These are phyloP conservation scores for Hybognathus amarus DNA, from an alignment of 2,797 vertebrate species.

Conservation along the genomic window DNA sequence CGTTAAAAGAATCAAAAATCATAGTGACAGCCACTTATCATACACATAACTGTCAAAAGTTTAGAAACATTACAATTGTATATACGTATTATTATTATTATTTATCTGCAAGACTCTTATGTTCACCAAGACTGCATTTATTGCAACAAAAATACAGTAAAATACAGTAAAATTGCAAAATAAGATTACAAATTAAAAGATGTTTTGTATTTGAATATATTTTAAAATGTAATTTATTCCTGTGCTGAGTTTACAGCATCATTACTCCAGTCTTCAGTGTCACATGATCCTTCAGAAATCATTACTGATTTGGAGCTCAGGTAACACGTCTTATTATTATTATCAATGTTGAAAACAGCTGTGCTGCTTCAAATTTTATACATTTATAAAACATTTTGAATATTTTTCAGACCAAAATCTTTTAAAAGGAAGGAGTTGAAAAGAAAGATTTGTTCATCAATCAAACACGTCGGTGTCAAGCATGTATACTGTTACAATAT, in stretches of 20 bases:
- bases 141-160: neutral
- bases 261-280: neutral
- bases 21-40: neutral
- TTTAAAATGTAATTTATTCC: too few species aligned
- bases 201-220: neutral
- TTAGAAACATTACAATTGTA: too few species aligned
- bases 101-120: too few species aligned
- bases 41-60: too few species aligned
- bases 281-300: neutral
- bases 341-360: neutral
- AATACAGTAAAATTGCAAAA: neutral
- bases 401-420: neutral
- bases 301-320: neutral
- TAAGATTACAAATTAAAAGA: neutral
- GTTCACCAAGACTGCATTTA: neutral
- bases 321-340: neutral
- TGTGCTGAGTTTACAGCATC: too few species aligned
- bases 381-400: neutral
- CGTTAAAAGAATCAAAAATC: neutral
- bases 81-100: too few species aligned
- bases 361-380: neutral
- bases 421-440: neutral
- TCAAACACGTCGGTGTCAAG: conserved; percentile 22
- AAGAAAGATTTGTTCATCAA: neutral
- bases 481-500: neutral